Base-by-base conservation (phyloP, 2,797 vertebrate species). In the Hyperoplus immaculatus region DNA sequence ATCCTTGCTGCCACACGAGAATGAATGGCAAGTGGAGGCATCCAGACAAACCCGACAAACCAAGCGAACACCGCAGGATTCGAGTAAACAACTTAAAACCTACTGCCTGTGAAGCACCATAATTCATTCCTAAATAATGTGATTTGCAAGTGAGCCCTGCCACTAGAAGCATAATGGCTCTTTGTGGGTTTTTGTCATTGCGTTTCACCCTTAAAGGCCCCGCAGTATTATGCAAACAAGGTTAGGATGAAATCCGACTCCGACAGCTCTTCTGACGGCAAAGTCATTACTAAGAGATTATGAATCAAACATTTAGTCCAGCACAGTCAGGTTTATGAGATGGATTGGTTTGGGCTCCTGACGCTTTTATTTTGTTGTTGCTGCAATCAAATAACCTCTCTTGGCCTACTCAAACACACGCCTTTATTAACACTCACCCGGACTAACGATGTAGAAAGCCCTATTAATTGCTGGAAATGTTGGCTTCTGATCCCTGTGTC, bases 101-200 rank as follows among this genome's bases (percentile, higher is more conserved):
- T 51, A 56, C 65, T 60, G 70, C 10, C 49, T 64, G 58, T 36
- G 53, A 69, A 5, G 51, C 50, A 13, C 47, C 60, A 62, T 61
- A 47, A 49, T 70, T 83, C 77, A 56, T 67, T 65, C 87, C 91
- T 92, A 80, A 89, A 89, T 81, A 1, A 72, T 89, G 87, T 84
- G 76, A 87, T 94, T 93, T 92, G 60, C 54, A 91, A 79, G 93
- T 91, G 90, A 87, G 93, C 94, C 88, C 55, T 71, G 67, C 87
- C 90, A 85, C 87, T 71, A 92, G 78, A 59, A 59, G 60, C 88
- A 91, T 47, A 57, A 82, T 78, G 86, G 29, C 62, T 85, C 54
- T 94, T 94, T 89, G 87, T 51, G 69, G 58, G 39, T 55, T 21
- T 54, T 75, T 90, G 90, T 93, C 83, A 88, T 81, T 92, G 72